Evolutionary conservation across 2,113 vertebrate genomes (phyloP), one percentile per base, ranked within the genome.

Genomic region (Coreoperca whiteheadi): DNA sequence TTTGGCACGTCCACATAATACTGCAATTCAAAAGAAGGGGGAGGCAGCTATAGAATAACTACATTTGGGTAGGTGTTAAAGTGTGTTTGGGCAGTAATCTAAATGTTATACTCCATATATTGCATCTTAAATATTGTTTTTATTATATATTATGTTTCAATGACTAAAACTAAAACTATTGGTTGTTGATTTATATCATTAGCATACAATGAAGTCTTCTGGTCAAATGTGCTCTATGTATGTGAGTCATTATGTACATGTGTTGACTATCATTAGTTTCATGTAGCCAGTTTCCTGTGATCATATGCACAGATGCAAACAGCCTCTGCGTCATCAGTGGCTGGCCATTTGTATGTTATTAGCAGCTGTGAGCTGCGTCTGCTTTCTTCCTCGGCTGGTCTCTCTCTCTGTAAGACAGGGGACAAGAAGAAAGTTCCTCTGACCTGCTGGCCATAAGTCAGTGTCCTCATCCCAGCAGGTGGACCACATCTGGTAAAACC

Each of bases 401-500:
- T 79, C 15, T 79, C 15, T 50, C 46, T 75, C 43, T 37, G 23
- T 50, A 50, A 67, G 41, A 60, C 57, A 28, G 18, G 23, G 68
- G 69, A 81, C 81, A 61, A 77, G 46, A 77, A 82, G 43, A 79
- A 85, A 87, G 82, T 70, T 14, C 39, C 8, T 72, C 65, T 71
- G 74, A 81, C 82, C 74, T 57, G 18, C 37, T 85, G 59, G 79
- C 68, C 82, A 87, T 89, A 84, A 90, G 69, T 92, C 87, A 71
- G 69, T 77, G 85, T 89, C 84, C 74, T 64, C 59, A 50, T 83
- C 79, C 63, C 86, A 88, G 85, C 91, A 92, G 91, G 92, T 90
- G 88, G 88, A 87, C 68, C 88, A 87, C 91, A 93, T 92, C 90
- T 90, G 90, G 81, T 87, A 70, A 90, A 74, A 46, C 74, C 76